Evolutionary conservation across 2,113 vertebrate species (phyloP).

Genomic region (Crotalus helleri): DNA sequence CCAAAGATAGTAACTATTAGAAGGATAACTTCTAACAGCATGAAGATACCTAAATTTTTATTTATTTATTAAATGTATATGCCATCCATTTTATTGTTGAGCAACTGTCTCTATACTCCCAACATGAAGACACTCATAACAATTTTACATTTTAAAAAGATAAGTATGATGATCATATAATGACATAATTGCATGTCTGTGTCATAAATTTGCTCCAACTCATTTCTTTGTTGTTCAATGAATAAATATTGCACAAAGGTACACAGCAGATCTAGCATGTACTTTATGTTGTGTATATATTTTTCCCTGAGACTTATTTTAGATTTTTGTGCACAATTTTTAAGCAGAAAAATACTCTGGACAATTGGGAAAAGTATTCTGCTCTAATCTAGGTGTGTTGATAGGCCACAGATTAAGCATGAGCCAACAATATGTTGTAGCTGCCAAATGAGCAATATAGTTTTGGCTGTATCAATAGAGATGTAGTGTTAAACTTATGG

Average conservation of each 20-base stretch:
- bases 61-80: neutral
- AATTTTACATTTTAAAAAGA: neutral
- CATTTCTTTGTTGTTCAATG: neutral
- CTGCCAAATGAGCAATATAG: neutral
- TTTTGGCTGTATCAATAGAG: neutral
- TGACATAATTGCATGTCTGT: neutral
- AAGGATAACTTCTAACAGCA: neutral
- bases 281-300: neutral
- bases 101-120: neutral
- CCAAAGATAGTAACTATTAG: neutral
- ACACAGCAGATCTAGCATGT: neutral
- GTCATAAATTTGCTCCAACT: neutral
- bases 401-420: neutral
- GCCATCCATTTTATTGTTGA: neutral
- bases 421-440: neutral
- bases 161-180: neutral
- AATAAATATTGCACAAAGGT: neutral
- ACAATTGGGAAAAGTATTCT: neutral
- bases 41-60: neutral
- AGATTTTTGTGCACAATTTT: neutral
- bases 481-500: neutral
- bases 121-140: neutral
- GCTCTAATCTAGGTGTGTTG: neutral
- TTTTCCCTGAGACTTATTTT: neutral
- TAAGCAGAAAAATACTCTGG: neutral